Conservation (phyloP, 2,113 vertebrate species). For the Heptranchias perlo region DNA sequence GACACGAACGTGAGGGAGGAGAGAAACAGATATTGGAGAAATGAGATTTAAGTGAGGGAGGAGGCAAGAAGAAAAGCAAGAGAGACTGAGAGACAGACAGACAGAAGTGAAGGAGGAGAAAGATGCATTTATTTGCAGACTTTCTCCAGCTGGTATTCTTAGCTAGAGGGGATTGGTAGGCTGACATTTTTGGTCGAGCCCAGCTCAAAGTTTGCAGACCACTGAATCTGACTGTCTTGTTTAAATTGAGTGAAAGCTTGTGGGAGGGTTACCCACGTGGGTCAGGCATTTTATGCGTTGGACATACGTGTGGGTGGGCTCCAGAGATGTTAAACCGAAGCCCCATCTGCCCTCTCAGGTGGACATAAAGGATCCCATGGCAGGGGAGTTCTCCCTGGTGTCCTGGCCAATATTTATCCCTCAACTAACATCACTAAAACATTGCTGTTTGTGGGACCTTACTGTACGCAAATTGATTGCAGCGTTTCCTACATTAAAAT, state of each 20-base stretch:
- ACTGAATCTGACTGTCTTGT: neutral
- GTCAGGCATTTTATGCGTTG: neutral
- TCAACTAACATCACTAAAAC: too few species aligned
- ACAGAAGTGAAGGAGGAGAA: neutral
- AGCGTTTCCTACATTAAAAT: neutral
- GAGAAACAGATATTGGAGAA: neutral
- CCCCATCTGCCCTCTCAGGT: too few species aligned
- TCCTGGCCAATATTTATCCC: too few species aligned
- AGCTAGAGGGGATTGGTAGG: neutral
- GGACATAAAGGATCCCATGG: too few species aligned
- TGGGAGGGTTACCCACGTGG: neutral
- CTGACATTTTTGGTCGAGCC: neutral
- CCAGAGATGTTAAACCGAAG: too few species aligned
- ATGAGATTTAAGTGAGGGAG: neutral
- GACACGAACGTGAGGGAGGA: too few species aligned
- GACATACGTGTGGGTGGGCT: neutral
- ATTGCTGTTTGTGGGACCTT: neutral
- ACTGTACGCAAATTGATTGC: too few species aligned
- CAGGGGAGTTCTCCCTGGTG: too few species aligned
- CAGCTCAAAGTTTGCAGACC: neutral
- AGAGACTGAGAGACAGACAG: neutral
- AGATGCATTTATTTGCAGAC: neutral
- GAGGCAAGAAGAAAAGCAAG: neutral
- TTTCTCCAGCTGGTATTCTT: neutral
- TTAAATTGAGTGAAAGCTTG: neutral